Conservation (phyloP, 2,113 vertebrate genomes). For the Channa maculata region DNA sequence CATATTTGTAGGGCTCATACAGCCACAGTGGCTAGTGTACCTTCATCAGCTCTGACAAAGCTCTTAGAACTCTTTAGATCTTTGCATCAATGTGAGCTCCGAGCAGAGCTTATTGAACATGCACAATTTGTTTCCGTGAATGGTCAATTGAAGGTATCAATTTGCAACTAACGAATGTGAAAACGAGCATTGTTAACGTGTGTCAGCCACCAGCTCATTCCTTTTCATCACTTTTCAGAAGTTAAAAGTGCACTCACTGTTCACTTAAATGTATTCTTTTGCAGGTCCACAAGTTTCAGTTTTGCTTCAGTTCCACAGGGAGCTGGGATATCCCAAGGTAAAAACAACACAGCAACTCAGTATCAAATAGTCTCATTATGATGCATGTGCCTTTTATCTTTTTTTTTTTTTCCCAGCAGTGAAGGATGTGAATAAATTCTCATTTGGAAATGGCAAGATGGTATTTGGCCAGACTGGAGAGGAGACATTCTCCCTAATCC, state of each 20-base stretch:
- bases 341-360: background rate
- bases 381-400: background rate
- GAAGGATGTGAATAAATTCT: slow-evolving; percentile 83
- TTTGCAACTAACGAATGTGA: too few species aligned
- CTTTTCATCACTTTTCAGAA: too few species aligned
- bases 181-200: too few species aligned
- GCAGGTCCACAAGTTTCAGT: slow-evolving; percentile 72
- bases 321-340: slow-evolving; percentile 77
- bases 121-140: too few species aligned
- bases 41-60: too few species aligned
- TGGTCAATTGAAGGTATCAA: too few species aligned
- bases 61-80: too few species aligned
- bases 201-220: too few species aligned
- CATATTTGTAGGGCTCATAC: too few species aligned
- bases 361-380: background rate
- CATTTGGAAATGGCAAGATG: slow-evolving; percentile 80
- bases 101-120: too few species aligned
- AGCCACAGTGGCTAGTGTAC: too few species aligned
- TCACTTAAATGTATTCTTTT: slow-evolving; percentile 14
- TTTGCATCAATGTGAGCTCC: too few species aligned
- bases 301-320: slow-evolving; percentile 74
- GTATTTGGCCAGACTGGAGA: slow-evolving; percentile 78
- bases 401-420: slow-evolving; percentile 57
- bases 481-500: slow-evolving; percentile 74
- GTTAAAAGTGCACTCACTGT: background rate